These are phyloP conservation scores for Falcaria lacertinaria DNA, from an alignment of 2,888 invertebrate genomes.

Conservation along the genomic window DNA sequence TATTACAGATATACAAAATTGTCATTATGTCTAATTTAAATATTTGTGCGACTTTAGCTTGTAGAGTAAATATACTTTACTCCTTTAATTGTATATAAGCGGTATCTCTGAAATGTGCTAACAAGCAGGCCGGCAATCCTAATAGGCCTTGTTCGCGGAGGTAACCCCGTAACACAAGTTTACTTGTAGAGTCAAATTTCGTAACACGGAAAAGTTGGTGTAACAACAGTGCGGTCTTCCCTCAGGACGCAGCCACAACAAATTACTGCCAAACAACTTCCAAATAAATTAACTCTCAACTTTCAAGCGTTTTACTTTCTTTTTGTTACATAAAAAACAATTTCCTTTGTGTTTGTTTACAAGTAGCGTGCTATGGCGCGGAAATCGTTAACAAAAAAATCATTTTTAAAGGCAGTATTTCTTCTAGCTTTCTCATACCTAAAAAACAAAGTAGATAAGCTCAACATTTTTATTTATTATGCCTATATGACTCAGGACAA, in stretches of 20 bases:
- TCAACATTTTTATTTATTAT: too few species aligned
- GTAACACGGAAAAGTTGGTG: slow-evolving; percentile 63
- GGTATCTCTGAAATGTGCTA: slow-evolving; percentile 13
- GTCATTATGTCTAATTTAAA: too few species aligned
- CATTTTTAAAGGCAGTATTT: slow-evolving; percentile 1
- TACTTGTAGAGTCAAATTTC: slow-evolving; percentile 55
- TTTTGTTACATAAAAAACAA: slow-evolving; percentile 66
- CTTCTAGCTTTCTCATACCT: too few species aligned
- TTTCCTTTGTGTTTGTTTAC: slow-evolving; percentile 67
- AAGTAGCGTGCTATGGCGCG: slow-evolving; percentile 35
- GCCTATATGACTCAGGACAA: too few species aligned
- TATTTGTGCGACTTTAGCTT: too few species aligned
- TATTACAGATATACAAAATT: too few species aligned
- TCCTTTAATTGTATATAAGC: too few species aligned
- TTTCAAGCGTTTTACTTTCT: slow-evolving; percentile 73
- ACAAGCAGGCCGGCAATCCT: slow-evolving; percentile 12
- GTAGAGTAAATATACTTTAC: too few species aligned
- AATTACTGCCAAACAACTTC: slow-evolving; percentile 77
- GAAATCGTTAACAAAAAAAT: slow-evolving; percentile 23
- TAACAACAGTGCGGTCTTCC: slow-evolving; percentile 57
- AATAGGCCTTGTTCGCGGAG: slow-evolving; percentile 25
- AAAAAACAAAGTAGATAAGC: too few species aligned
- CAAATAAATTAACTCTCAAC: slow-evolving; percentile 77
- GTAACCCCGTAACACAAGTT: slow-evolving; percentile 39
- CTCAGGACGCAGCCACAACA: slow-evolving; percentile 69